These are phyloP conservation scores for Brachyhypopomus occidentalis DNA, from an alignment of 2,113 vertebrate species.

Conservation along the genomic window DNA sequence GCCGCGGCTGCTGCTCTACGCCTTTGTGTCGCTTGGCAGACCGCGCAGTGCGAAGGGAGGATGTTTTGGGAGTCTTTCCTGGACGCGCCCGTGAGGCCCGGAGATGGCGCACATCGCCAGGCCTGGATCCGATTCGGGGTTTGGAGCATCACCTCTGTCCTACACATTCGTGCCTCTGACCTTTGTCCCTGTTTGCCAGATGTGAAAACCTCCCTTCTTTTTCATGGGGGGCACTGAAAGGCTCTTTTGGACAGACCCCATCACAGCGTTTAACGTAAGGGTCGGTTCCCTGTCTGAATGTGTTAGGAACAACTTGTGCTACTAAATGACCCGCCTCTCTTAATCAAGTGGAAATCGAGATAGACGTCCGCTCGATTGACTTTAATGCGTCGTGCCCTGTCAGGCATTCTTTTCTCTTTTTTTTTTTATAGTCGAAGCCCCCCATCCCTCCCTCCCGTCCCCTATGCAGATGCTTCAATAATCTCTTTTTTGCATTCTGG, in stretches of 20 bases:
- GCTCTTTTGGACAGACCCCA: too few relatives aligned
- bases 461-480: neutral
- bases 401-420: too few relatives aligned
- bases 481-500: neutral
- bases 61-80: slow-evolving; percentile 13
- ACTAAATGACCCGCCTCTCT: neutral
- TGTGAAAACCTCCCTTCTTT: too few relatives aligned
- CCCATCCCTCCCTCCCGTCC: neutral
- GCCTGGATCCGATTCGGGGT: neutral
- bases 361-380: neutral
- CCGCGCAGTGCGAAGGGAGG: too few relatives aligned
- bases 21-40: neutral
- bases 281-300: neutral
- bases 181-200: neutral
- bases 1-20: neutral
- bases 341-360: neutral
- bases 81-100: neutral
- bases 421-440: too few relatives aligned
- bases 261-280: too few relatives aligned
- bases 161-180: neutral
- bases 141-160: neutral
- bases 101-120: neutral
- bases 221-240: neutral
- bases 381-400: neutral
- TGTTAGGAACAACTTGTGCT: neutral